Evolutionary conservation across 2,797 vertebrate species (phyloP).

Genomic region (Hemibagrus guttatus): DNA sequence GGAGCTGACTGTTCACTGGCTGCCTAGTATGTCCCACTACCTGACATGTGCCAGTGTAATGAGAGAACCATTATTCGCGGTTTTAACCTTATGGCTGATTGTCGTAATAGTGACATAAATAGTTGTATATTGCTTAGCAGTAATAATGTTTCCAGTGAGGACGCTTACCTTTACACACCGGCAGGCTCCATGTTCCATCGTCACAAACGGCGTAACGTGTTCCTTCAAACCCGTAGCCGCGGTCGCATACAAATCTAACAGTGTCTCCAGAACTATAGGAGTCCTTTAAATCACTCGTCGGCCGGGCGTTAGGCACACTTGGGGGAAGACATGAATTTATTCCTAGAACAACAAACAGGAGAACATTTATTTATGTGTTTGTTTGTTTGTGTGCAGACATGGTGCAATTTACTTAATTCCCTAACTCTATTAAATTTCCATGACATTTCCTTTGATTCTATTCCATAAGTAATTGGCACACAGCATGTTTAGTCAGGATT

Average conservation of each 20-base stretch:
- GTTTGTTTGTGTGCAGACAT: too few relatives aligned
- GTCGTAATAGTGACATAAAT: too few relatives aligned
- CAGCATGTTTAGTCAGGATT: too few relatives aligned
- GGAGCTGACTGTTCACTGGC: too few relatives aligned
- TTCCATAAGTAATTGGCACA: too few relatives aligned
- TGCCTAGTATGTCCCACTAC: too few relatives aligned
- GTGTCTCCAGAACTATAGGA: background rate
- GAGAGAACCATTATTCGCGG: too few relatives aligned
- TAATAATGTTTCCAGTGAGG: background rate
- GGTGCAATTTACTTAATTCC: too few relatives aligned
- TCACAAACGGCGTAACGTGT: background rate
- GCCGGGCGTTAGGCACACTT: background rate
- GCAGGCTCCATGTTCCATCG: background rate
- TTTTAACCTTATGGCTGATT: too few relatives aligned
- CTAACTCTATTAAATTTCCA: too few relatives aligned
- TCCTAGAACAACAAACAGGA: background rate
- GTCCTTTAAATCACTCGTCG: background rate
- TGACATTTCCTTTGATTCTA: too few relatives aligned
- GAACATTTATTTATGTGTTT: background rate
- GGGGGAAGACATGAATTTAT: background rate
- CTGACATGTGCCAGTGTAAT: too few relatives aligned
- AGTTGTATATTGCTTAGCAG: background rate
- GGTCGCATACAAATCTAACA: background rate
- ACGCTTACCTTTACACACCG: background rate
- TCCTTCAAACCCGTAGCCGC: background rate